These are phyloP conservation scores for Petrosia ficiformis DNA, from an alignment of 37 sponge, comb jelly and placozoan genomes.

Conservation along the genomic window DNA sequence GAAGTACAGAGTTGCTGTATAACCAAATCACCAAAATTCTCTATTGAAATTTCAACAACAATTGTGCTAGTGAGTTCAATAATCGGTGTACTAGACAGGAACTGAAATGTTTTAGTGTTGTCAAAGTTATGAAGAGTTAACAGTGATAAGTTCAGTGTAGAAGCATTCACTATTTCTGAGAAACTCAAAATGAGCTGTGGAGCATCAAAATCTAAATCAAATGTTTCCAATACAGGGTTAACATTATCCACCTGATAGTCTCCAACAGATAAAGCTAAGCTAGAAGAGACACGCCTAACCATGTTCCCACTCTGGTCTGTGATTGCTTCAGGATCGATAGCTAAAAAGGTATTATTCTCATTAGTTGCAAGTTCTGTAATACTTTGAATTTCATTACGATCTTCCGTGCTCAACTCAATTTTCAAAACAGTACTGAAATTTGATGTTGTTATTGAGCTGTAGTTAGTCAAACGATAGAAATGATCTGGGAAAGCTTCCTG, in stretches of 20 bases:
- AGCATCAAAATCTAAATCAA: constrained; percentile 63
- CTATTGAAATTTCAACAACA: constrained; percentile 22
- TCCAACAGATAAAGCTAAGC: constrained; percentile 45
- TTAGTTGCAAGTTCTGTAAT: constrained; percentile 51
- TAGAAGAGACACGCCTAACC: constrained; percentile 65
- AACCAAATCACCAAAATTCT: constrained; percentile 51
- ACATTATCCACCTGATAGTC: constrained; percentile 52
- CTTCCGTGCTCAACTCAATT: constrained; percentile 38
- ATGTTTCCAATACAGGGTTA: constrained; percentile 47
- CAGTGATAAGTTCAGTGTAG: constrained; percentile 60
- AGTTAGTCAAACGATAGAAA: constrained; percentile 26
- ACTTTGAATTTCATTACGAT: constrained; percentile 56
- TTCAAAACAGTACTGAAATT: constrained; percentile 55
- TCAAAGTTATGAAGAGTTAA: constrained; percentile 33
- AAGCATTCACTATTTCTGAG: constrained; percentile 63
- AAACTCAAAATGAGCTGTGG: constrained; percentile 59
- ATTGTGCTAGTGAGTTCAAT: constrained; percentile 28
- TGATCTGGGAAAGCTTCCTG: constrained; percentile 58
- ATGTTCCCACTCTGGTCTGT: constrained; percentile 82
- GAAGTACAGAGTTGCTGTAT: constrained; percentile 27
- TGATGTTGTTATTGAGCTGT: constrained; percentile 13
- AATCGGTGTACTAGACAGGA: constrained; percentile 28
- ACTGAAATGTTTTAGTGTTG: constrained; percentile 3
- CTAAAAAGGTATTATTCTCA: constrained; percentile 58
- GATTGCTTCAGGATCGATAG: constrained; percentile 78